phyloP scores from a whole-genome alignment of 1,140 invertebrate species.

The Laupala kohalensis region DNA sequence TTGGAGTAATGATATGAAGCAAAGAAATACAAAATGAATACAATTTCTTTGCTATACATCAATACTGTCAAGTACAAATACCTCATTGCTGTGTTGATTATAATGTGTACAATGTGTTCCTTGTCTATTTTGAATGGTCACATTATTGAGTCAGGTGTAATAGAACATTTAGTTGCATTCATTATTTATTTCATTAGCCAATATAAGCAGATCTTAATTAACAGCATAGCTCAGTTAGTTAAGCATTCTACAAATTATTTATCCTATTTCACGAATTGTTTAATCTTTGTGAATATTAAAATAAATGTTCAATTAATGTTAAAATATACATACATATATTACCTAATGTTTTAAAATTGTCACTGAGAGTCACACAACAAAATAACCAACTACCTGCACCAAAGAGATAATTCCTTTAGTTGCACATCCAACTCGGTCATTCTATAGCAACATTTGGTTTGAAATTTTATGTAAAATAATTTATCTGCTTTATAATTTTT shows the following conservation, averaged over 20 bases:
- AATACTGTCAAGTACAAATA: neutral
- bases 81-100: neutral
- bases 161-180: neutral
- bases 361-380: neutral
- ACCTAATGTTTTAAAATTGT: neutral
- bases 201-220: neutral
- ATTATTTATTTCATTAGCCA: neutral
- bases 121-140: neutral
- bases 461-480: no score
- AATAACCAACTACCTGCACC: neutral
- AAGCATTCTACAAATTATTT: neutral
- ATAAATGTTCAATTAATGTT: neutral
- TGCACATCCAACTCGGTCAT: neutral
- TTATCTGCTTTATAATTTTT: neutral
- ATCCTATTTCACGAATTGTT: neutral
- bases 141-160: neutral
- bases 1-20: neutral
- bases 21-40: neutral
- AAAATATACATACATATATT: conserved; percentile 1
- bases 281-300: neutral
- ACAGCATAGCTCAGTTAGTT: neutral
- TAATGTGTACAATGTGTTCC: neutral
- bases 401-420: neutral
- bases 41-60: neutral
- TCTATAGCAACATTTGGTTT: neutral